These are phyloP conservation scores for Scaptomyza tumidula DNA, from an alignment of 2,888 invertebrate species.

Conservation along the genomic window DNA sequence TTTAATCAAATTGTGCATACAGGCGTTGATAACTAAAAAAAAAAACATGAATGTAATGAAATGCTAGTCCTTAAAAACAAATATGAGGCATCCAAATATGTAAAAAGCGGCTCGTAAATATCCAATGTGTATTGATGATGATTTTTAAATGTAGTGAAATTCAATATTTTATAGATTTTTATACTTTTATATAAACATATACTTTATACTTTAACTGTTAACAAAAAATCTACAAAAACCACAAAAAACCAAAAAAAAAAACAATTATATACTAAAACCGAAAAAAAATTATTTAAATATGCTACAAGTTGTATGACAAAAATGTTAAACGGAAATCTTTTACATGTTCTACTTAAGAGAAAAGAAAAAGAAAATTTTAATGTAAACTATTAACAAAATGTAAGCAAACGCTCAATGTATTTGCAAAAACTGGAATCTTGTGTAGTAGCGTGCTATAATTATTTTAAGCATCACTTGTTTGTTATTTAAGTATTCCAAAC, in stretches of 20 bases:
- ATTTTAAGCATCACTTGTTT: slow-evolving; percentile 57
- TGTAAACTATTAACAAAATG: slow-evolving; percentile 36
- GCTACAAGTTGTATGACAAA: slow-evolving; percentile 61
- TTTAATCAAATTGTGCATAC: slow-evolving; percentile 53
- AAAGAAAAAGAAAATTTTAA: slow-evolving; percentile 20
- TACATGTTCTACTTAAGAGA: slow-evolving; percentile 41
- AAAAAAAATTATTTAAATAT: slow-evolving; percentile 55
- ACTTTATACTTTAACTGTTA: slow-evolving; percentile 80
- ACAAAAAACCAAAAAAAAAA: slow-evolving; percentile 10
- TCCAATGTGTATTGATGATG: slow-evolving; percentile 37
- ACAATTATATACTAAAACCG: slow-evolving; percentile 15
- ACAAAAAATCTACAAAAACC: slow-evolving; percentile 46
- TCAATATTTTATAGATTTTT: slow-evolving; percentile 81
- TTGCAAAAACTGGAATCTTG: slow-evolving; percentile 67
- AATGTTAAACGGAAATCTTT: slow-evolving; percentile 53
- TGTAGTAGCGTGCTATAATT: slow-evolving; percentile 67
- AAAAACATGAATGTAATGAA: slow-evolving; percentile 50
- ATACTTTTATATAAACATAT: slow-evolving; percentile 80
- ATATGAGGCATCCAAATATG: slow-evolving; percentile 35
- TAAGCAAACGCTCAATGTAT: slow-evolving; percentile 71
- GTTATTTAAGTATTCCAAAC: slow-evolving; percentile 64
- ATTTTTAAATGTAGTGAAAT: slow-evolving; percentile 80
- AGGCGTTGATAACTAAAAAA: slow-evolving; percentile 39
- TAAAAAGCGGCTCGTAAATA: slow-evolving; percentile 44
- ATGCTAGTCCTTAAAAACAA: slow-evolving; percentile 57